A percentile compares a stretch with the other conserved stretches of the same genome.
phyloP scores from a whole-genome alignment of 2,113 vertebrate genomes.

The Sminthopsis crassicaudata region DNA sequence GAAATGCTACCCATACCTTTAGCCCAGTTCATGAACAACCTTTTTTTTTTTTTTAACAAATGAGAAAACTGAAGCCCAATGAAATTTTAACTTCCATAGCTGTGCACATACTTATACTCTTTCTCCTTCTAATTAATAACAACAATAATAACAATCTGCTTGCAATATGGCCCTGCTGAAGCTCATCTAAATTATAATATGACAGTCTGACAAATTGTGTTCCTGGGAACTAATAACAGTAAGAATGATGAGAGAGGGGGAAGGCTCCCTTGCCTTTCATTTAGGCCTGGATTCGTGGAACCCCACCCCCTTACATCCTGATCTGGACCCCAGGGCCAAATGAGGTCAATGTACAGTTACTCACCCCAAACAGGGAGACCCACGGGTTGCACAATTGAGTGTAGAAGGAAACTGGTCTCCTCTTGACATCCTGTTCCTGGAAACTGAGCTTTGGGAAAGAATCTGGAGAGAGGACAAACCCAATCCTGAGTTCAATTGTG shows the following conservation, averaged over 20 bases:
- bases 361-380: conserved; percentile 93
- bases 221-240: neutral
- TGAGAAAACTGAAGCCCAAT: neutral
- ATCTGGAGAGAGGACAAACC: conserved; percentile 78
- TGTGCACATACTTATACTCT: too few relatives aligned
- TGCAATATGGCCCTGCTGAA: conserved; percentile 19
- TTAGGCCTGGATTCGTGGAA: neutral
- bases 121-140: too few relatives aligned
- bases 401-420: conserved; percentile 85
- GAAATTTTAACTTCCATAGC: neutral
- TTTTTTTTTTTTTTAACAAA: neutral
- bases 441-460: conserved; percentile 81
- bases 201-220: conserved; percentile 40
- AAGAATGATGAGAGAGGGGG: neutral
- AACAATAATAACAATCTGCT: too few relatives aligned
- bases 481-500: conserved; percentile 35
- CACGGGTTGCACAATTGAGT: conserved; percentile 91
- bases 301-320: neutral
- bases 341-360: conserved; percentile 73
- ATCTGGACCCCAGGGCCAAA: conserved; percentile 23
- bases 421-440: conserved; percentile 85
- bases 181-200: conserved; percentile 55
- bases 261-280: neutral
- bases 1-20: neutral
- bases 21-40: neutral